A percentile compares a stretch with the other conserved stretches of the same genome.
Conservation (phyloP, 2,797 vertebrate genomes). For the Protonibea diacanthus region DNA sequence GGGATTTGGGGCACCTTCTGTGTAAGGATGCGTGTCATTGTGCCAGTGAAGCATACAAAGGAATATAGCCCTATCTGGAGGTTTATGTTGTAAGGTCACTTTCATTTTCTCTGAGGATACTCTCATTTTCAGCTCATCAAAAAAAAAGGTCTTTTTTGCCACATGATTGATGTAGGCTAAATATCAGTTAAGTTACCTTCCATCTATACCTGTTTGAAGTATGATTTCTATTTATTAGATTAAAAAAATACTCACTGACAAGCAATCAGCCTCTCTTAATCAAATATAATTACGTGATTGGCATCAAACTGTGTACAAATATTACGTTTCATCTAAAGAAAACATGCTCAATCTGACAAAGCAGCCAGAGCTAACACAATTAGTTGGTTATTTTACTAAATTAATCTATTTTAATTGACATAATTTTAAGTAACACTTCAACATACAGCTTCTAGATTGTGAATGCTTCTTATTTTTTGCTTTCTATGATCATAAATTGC, state of each 20-base stretch:
- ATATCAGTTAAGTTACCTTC: constrained; percentile 21
- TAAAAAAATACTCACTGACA: neutral
- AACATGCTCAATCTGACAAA: neutral
- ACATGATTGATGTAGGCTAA: constrained; percentile 19
- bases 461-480: neutral
- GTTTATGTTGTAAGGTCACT: constrained; percentile 71
- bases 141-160: constrained; percentile 21
- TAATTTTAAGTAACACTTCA: neutral
- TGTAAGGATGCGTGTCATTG: constrained; percentile 66
- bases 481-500: neutral
- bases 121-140: constrained; percentile 59
- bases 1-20: constrained; percentile 65
- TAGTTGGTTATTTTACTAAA: neutral
- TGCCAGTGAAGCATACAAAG: constrained; percentile 53
- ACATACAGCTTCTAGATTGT: neutral
- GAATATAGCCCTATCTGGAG: constrained; percentile 51
- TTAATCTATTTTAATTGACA: neutral
- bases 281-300: neutral
- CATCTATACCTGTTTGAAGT: neutral
- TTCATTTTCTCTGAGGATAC: constrained; percentile 52
- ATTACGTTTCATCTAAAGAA: neutral
- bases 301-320: neutral
- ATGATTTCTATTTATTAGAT: neutral
- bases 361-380: neutral
- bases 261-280: neutral